Percentiles rank a stretch among this genome's conserved stretches.
Evolutionary conservation across 2,888 invertebrate genomes (phyloP).

Genomic region (Pristionchus maxplancki): DNA sequence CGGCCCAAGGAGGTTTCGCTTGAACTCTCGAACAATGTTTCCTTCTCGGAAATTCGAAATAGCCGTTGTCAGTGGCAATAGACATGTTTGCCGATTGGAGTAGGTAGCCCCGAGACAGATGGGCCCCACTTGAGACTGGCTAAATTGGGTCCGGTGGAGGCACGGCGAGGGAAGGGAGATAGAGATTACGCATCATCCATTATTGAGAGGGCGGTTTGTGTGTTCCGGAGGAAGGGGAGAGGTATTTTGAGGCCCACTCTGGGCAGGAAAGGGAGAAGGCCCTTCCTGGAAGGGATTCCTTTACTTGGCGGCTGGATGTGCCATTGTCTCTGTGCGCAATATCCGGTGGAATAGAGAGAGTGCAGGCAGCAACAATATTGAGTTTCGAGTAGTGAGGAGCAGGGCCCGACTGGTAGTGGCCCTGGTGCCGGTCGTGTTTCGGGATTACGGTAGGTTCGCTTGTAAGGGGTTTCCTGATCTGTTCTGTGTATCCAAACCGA

Average conservation of each 20-base stretch:
- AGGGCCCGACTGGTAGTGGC: background rate
- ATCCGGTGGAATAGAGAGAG: background rate
- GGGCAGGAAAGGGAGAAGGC: background rate
- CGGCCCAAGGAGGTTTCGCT: too few species aligned
- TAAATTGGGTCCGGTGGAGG: background rate
- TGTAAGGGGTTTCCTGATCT: too few species aligned
- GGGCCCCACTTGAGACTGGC: background rate
- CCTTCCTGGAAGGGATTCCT: background rate
- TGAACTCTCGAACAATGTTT: too few species aligned
- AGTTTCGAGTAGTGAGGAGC: background rate
- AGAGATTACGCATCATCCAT: background rate
- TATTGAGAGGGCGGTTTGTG: background rate
- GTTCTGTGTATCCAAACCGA: too few species aligned
- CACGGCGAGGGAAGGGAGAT: background rate
- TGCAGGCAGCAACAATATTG: background rate
- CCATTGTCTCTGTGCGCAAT: background rate
- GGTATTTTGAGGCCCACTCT: background rate
- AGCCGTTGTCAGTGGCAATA: background rate
- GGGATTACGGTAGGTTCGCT: background rate
- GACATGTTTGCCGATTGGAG: background rate
- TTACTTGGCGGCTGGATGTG: background rate
- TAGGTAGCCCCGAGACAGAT: background rate
- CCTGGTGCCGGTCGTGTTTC: background rate
- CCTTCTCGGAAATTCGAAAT: too few species aligned
- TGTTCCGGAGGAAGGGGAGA: background rate